phyloP scores from a whole-genome alignment of 2,888 invertebrate species.

The Tigriopus californicus region DNA sequence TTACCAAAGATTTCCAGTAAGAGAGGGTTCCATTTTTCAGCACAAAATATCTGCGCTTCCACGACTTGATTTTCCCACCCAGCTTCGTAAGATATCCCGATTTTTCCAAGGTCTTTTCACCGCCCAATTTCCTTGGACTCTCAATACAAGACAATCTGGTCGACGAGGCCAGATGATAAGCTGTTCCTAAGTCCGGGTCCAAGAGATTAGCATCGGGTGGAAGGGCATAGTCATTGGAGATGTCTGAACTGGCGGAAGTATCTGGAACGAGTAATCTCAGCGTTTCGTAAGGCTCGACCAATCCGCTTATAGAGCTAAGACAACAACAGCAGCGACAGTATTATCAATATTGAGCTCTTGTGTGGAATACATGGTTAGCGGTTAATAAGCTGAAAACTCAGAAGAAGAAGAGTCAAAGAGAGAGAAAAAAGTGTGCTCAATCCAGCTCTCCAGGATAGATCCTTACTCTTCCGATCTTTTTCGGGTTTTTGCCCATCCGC shows the following conservation, averaged over 20 bases:
- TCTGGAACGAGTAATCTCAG: conserved; percentile 22
- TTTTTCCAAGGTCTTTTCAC: conserved; percentile 47
- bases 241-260: conserved; percentile 66
- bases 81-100: conserved; percentile 69
- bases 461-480: too few species aligned
- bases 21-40: conserved; percentile 75
- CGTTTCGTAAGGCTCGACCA: not conserved
- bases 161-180: not conserved
- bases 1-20: conserved; percentile 77
- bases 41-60: conserved; percentile 90
- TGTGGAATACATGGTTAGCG: conserved; percentile 4
- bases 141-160: not conserved
- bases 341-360: too few species aligned
- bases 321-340: not conserved
- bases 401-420: conserved; percentile 16
- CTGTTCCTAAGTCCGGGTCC: not conserved
- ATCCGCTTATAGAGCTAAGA: not conserved
- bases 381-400: not conserved
- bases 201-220: conserved; percentile 53
- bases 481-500: too few species aligned
- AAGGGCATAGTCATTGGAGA: conserved; percentile 89
- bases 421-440: conserved; percentile 16
- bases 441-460: too few species aligned
- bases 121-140: not conserved
- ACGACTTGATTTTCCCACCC: conserved; percentile 87